Evolutionary conservation across 2,797 vertebrate species (phyloP), one percentile per base, ranked within the genome.

Genomic region (Malurus splendens): DNA sequence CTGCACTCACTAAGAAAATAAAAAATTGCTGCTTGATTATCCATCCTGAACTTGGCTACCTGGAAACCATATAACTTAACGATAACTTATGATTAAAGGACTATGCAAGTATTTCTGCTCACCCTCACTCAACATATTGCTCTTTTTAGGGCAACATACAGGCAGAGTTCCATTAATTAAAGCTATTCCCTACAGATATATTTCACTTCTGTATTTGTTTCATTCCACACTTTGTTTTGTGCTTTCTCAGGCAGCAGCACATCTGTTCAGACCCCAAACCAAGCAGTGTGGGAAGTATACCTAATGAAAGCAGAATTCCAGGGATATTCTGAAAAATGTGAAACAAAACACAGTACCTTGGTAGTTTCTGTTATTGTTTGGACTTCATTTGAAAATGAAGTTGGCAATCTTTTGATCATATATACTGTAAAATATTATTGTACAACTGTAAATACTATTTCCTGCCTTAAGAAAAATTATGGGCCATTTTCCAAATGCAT

Each of bases 361-460:
- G 56, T 76, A 85, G 33, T 33, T 91, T 90, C 64, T 88, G 65
- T 52, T 84, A 71, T 80, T 92, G 82, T 89, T 88, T 91, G 55
- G 68, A 77, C 75, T 85, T 77, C 75, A 89, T 86, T 57, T 85
- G 55, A 81, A 92, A 82, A 80, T 42, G 18, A 87, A 92, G 70
- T 45, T 85, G 39, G 32, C 67, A 89, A 82, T 80, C 90, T 89
- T 94, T 89, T 83, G 85, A 94, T 91, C 92, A 68, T 77, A 82
- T 76, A 83, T 59, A 75, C 38, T 74, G 41, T 71, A 81, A 91
- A 82, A 83, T 50, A 52, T 64, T 82, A 92, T 75, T 90, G 74
- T 79, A 74, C 44, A 68, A 33, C n/a, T 75, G 61, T 86, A 92
- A 94, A 93, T 88, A 81, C 57, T 77, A 44, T 92, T 90, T 94